A percentile compares a stretch with the other conserved stretches of the same genome.
Evolutionary conservation across 2,797 vertebrate genomes (phyloP).

Genomic region (Lacerta viridis): DNA sequence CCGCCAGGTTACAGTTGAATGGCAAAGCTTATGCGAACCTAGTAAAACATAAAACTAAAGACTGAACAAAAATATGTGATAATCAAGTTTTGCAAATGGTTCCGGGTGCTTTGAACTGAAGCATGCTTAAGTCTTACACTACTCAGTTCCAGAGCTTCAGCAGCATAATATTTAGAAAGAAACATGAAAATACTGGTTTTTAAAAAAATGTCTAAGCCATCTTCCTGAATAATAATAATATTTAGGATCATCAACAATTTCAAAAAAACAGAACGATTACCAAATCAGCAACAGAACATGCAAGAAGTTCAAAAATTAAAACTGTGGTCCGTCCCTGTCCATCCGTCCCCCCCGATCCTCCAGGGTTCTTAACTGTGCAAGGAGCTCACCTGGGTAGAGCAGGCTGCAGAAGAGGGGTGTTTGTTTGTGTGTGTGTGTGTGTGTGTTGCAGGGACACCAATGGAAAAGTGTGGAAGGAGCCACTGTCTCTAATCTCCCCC

Average conservation of each 20-base stretch:
- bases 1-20: neutral
- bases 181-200: neutral
- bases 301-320: neutral
- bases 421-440: too few species aligned
- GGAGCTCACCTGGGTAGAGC: too few species aligned
- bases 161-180: neutral
- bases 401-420: too few species aligned
- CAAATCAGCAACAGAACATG: neutral
- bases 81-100: conserved; percentile 3
- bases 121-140: neutral
- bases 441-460: too few species aligned
- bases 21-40: neutral
- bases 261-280: neutral
- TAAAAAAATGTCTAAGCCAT: neutral
- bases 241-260: neutral
- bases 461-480: too few species aligned
- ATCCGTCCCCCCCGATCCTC: too few species aligned
- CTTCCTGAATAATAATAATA: neutral
- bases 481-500: too few species aligned
- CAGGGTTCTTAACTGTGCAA: too few species aligned
- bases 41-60: conserved; percentile 26
- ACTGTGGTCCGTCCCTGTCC: neutral
- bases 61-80: neutral
- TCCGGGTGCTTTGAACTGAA: neutral
- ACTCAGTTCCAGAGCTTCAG: neutral